These are phyloP conservation scores for Proctacanthus coquilletti DNA, from an alignment of 1,140 invertebrate genomes.

Conservation along the genomic window DNA sequence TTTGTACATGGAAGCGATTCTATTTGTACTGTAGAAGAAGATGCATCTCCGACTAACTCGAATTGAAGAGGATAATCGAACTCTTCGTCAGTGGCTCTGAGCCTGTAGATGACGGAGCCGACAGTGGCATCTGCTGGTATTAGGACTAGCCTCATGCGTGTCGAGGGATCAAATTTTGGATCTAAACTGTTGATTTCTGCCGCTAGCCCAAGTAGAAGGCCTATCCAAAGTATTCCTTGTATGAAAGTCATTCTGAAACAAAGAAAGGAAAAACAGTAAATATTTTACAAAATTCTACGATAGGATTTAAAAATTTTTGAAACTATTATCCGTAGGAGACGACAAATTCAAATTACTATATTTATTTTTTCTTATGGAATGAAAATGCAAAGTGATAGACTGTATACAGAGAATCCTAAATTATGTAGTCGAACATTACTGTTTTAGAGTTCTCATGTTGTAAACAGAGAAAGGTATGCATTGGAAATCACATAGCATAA, in stretches of 20 bases:
- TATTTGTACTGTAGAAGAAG: constrained; percentile 51
- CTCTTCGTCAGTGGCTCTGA: constrained; percentile 72
- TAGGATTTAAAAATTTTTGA: not conserved
- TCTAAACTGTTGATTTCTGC: constrained; percentile 35
- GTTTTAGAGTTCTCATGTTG: too few species aligned
- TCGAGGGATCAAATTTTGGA: constrained; percentile 65
- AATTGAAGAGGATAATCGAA: constrained; percentile 73
- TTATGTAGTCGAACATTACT: too few species aligned
- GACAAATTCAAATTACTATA: not conserved
- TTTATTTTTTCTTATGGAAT: not conserved
- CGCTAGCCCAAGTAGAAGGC: constrained; percentile 22
- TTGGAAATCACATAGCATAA: too few species aligned
- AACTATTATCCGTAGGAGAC: not conserved
- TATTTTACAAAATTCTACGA: not conserved
- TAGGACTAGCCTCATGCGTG: constrained; percentile 61
- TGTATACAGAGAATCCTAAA: too few species aligned
- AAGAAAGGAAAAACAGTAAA: not conserved
- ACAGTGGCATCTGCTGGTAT: constrained; percentile 66
- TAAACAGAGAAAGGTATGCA: too few species aligned
- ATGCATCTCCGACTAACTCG: constrained; percentile 52
- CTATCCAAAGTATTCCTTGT: not conserved
- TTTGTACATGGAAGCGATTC: constrained; percentile 64
- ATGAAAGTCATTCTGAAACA: constrained; percentile 1
- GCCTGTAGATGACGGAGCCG: constrained; percentile 67
- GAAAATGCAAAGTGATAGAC: too few species aligned